Evolutionary conservation across 2,797 vertebrate species (phyloP).

Genomic region (Chaetodon trifasciatus): DNA sequence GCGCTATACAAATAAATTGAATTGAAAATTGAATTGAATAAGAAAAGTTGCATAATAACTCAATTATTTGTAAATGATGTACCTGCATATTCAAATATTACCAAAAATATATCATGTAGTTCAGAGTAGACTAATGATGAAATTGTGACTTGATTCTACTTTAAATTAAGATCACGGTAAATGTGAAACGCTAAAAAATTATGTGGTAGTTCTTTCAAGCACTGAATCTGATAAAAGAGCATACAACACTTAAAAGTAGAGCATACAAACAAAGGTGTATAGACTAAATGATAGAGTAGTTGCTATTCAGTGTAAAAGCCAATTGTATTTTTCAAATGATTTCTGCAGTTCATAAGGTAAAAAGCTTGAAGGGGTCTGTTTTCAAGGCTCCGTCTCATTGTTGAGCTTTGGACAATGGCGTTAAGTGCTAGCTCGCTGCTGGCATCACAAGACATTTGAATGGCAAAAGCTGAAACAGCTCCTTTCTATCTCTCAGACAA

Average conservation of each 20-base stretch:
- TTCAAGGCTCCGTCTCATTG: background rate
- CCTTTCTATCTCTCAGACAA: background rate
- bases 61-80: background rate
- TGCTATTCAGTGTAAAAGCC: slow-evolving; percentile 6
- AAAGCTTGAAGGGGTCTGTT: slow-evolving; percentile 20
- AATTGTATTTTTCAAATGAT: slow-evolving; percentile 5
- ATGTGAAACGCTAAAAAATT: background rate
- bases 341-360: slow-evolving; percentile 9
- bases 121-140: background rate
- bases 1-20: too few relatives aligned
- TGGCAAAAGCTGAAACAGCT: slow-evolving; percentile 7
- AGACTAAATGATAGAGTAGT: background rate
- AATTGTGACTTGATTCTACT: background rate
- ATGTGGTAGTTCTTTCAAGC: too few relatives aligned
- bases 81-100: background rate
- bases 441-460: slow-evolving; percentile 9
- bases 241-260: background rate
- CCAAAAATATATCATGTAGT: background rate
- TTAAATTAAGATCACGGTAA: background rate
- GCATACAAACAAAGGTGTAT: background rate
- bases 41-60: background rate
- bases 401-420: slow-evolving; percentile 1
- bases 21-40: too few relatives aligned
- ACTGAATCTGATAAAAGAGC: background rate
- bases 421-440: background rate